Conservation (phyloP, 1,140 invertebrate genomes). For the Calosoma granatense region DNA sequence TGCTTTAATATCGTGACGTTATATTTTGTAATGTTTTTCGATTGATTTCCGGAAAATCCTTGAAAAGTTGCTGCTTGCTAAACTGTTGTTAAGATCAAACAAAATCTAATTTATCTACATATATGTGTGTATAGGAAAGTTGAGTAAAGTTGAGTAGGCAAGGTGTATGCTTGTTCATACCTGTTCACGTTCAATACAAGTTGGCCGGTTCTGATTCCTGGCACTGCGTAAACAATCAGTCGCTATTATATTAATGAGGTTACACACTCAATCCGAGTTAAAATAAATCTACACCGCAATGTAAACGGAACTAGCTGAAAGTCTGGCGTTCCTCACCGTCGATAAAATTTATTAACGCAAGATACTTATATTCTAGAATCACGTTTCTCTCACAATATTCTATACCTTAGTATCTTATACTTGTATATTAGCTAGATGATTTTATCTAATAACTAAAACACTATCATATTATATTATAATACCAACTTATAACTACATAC, state of each 20-base stretch:
- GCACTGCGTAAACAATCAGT: not conserved
- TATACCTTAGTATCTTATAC: too few species aligned
- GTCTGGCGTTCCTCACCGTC: not conserved
- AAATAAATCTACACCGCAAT: not conserved
- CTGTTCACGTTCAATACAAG: too few species aligned
- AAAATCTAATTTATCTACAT: not conserved
- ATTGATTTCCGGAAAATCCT: too few species aligned
- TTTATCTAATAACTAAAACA: too few species aligned
- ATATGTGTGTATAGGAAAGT: not conserved
- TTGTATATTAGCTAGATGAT: too few species aligned
- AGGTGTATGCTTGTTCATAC: too few species aligned
- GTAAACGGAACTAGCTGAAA: conserved; percentile 1
- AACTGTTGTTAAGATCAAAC: not conserved
- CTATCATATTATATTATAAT: too few species aligned
- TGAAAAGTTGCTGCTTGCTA: too few species aligned
- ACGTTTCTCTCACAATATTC: too few species aligned
- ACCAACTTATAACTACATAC: too few species aligned
- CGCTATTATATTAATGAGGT: conserved; percentile 6
- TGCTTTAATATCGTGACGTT: too few species aligned
- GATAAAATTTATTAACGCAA: not conserved
- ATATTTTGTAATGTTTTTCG: too few species aligned
- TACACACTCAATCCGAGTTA: conserved; percentile 7
- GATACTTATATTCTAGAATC: not conserved
- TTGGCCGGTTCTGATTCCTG: not conserved
- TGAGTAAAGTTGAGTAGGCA: not conserved